Evolutionary conservation across 2,888 invertebrate genomes (phyloP).

Genomic region (Limnephilus rhombicus): DNA sequence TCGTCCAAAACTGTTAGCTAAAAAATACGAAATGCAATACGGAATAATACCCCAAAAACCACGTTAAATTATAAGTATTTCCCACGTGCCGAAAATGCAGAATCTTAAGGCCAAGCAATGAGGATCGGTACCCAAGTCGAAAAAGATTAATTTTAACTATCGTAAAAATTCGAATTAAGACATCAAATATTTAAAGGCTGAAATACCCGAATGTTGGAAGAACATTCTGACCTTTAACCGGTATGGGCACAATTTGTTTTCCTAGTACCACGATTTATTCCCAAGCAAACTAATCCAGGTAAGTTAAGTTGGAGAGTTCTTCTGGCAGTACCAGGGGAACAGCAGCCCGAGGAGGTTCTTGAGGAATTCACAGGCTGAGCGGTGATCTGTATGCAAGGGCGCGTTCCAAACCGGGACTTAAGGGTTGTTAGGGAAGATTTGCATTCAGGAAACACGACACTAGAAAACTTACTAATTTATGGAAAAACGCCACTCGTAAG

Average conservation of each 20-base stretch:
- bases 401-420: background rate
- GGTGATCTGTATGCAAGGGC: slow-evolving; percentile 37
- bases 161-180: background rate
- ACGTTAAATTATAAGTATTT: too few species aligned
- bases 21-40: too few species aligned
- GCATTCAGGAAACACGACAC: slow-evolving; percentile 25
- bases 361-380: slow-evolving; percentile 7
- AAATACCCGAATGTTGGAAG: background rate
- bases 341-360: background rate
- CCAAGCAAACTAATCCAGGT: background rate
- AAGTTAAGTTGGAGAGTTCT: background rate
- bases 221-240: too few species aligned
- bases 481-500: slow-evolving; percentile 20
- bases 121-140: too few species aligned
- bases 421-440: slow-evolving; percentile 28
- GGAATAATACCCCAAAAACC: too few species aligned
- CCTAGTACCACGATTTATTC: background rate
- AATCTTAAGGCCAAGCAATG: background rate
- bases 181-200: background rate
- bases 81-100: background rate
- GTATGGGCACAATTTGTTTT: too few species aligned
- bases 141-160: background rate
- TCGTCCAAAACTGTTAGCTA: too few species aligned
- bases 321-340: background rate
- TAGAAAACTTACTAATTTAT: slow-evolving; percentile 37